A percentile compares a stretch with the other conserved stretches of the same genome.
Evolutionary conservation across 37 sponge, comb jelly and placozoan species (phyloP).

Genomic region (Axinella damicornis): DNA sequence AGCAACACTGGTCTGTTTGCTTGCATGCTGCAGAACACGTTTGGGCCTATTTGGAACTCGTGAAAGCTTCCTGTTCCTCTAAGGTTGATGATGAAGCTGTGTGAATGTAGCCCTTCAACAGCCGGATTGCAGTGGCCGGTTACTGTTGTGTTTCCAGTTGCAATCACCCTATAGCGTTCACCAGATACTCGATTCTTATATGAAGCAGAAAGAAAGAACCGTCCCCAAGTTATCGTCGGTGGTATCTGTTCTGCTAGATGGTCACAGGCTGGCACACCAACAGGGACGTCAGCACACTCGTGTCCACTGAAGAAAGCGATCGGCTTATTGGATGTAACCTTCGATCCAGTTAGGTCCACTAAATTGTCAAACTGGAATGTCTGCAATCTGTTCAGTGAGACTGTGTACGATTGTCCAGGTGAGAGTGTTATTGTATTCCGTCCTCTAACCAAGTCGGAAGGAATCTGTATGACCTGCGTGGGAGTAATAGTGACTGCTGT

Average conservation of each 20-base stretch:
- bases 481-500: no score
- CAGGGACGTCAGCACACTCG: constrained; percentile 54
- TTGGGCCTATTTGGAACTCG: constrained; percentile 6
- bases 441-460: neutral
- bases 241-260: constrained; percentile 56
- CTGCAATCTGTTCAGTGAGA: no score
- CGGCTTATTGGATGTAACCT: constrained; percentile 36
- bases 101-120: no score
- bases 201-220: constrained; percentile 25
- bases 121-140: no score
- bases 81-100: no score
- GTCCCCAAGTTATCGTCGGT: constrained; percentile 60
- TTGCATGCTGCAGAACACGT: constrained; percentile 37
- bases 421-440: no score
- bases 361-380: no score
- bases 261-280: constrained; percentile 25
- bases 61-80: neutral
- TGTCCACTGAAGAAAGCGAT: constrained; percentile 39
- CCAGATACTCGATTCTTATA: no score
- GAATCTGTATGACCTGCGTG: neutral
- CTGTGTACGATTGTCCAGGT: no score
- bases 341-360: constrained; percentile 42
- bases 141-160: no score
- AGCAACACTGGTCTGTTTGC: constrained; percentile 34
- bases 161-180: no score